Conservation (phyloP, 1,140 invertebrate species). For the Medauroidea extradentata region DNA sequence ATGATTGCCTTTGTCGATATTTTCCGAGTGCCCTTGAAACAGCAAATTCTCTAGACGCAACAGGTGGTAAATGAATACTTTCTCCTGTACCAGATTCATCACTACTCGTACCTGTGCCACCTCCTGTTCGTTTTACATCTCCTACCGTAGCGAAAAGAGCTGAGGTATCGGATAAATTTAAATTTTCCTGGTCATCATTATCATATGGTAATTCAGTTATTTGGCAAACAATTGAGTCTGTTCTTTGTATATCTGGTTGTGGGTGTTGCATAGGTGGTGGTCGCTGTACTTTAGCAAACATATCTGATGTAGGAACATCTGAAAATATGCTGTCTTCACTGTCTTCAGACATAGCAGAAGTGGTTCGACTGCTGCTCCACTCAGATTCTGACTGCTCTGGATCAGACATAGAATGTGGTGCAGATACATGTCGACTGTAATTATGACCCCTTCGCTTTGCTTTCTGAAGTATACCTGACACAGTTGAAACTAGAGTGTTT, state of each 20-base stretch:
- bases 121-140: slow-evolving; percentile 57
- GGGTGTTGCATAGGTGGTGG: slow-evolving; percentile 23
- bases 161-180: slow-evolving; percentile 18
- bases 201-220: slow-evolving; percentile 43
- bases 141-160: slow-evolving; percentile 68
- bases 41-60: slow-evolving; percentile 73
- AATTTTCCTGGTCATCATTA: slow-evolving; percentile 51
- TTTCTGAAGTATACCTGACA: slow-evolving; percentile 75
- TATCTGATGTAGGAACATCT: slow-evolving; percentile 55
- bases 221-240: background rate
- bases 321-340: slow-evolving; percentile 63
- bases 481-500: slow-evolving; percentile 69
- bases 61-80: slow-evolving; percentile 44
- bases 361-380: slow-evolving; percentile 47
- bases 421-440: slow-evolving; percentile 35
- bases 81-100: slow-evolving; percentile 46
- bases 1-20: slow-evolving; percentile 71
- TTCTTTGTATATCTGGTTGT: slow-evolving; percentile 35
- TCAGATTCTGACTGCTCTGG: slow-evolving; percentile 74
- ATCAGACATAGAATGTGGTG: slow-evolving; percentile 62
- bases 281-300: slow-evolving; percentile 55
- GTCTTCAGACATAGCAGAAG: slow-evolving; percentile 54
- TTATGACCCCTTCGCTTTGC: slow-evolving; percentile 59
- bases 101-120: background rate
- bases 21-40: slow-evolving; percentile 77